Evolutionary conservation across 2,888 invertebrate species (phyloP), one percentile per base, ranked within the genome.

Genomic region (Chrysomela aeneicollis): DNA sequence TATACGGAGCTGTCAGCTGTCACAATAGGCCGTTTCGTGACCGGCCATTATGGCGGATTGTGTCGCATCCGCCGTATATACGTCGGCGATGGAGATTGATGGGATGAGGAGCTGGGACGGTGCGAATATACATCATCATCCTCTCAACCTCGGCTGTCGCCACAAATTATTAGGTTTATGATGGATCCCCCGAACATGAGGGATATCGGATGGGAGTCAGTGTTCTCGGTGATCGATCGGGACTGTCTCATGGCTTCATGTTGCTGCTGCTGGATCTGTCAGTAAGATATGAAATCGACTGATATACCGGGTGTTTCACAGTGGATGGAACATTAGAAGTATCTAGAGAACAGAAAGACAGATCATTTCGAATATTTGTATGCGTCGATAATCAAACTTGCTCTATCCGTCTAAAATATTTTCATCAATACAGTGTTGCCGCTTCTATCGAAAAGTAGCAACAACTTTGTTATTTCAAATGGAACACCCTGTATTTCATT

Each of bases 121-220:
- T 71, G 73, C 72, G 73, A 74, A 79, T 81, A n/a, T n/a, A 79
- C 77, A 78, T 80, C 80, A 79, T 79, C 78, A n/a, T 79, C 77
- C 76, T 71, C 71, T 73, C 74, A 73, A 73, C 74, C 74, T 73
- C 75, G 73, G 73, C 77, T 80, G 80, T 80, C 81, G 77, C 78
- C 79, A 76, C 80, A 81, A 81, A 79, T 79, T 81, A 81, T 81
- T 75, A 76, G 76, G 71, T 71, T 73, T 74, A 77, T 79, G 80
- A 81, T 79, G 77, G 78, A 80, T 81, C 75, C 66, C 55, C 64
- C 32, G 30, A 59, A 59, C 62, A 58, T 62, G 64, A 64, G 60
- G 18, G 61, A 64, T 60, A 53, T 18, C 21, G 19, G 18, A 52
- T 22, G 15, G 32, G 32, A 12, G 32, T 5, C 22, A 17, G 32